Conservation (phyloP, 2,888 invertebrate genomes). For the Hyles lineata region DNA sequence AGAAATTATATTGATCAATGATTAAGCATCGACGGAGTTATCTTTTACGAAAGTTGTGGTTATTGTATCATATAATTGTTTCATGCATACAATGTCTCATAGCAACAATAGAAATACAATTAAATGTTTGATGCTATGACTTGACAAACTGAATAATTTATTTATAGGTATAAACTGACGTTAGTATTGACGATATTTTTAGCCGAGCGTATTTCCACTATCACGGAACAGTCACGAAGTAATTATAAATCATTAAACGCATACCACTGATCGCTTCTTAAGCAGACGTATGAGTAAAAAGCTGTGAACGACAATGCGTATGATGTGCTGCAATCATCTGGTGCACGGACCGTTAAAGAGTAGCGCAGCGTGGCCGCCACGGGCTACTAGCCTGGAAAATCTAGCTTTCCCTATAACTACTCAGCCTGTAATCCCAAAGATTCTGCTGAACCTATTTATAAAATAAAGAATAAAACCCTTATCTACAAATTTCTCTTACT, state of each 20-base stretch:
- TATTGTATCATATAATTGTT: no score
- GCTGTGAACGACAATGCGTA: constrained; percentile 28
- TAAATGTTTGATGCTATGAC: no score
- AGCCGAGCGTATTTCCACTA: no score
- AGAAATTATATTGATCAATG: background rate
- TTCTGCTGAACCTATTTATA: constrained; percentile 27
- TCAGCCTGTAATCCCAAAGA: constrained; percentile 31
- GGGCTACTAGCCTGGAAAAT: constrained; percentile 75
- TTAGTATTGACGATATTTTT: no score
- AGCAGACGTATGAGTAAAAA: constrained; percentile 16
- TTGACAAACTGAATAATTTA: no score
- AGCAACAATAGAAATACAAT: no score
- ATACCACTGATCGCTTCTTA: constrained; percentile 7
- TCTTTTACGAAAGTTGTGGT: no score
- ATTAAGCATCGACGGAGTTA: no score
- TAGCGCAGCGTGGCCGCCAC: constrained; percentile 69
- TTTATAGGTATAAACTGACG: no score
- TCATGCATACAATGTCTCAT: no score
- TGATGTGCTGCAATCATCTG: constrained; percentile 58
- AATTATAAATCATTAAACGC: constrained; percentile 3
- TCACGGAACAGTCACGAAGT: background rate
- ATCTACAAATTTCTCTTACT: background rate
- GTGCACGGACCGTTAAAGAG: constrained; percentile 66
- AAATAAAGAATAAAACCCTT: background rate
- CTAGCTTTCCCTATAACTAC: constrained; percentile 70